Base-by-base conservation (phyloP, 2,797 vertebrate genomes). In the Leuciscus waleckii region DNA sequence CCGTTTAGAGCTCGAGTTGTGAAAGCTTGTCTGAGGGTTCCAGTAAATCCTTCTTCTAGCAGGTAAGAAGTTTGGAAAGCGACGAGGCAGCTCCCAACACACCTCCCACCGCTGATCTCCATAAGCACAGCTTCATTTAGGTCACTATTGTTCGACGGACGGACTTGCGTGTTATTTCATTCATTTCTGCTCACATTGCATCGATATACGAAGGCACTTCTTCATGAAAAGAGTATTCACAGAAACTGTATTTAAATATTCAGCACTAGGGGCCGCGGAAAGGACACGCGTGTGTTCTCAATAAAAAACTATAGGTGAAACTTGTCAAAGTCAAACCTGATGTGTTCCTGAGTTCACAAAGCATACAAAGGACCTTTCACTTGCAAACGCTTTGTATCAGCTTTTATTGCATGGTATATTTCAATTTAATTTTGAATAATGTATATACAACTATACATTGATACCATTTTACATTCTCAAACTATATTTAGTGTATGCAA, bases 21-120 rank as follows among this genome's bases (percentile, higher is more conserved):
- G 95, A 96, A 95, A 93, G 95, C 94, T 95, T 95, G 95, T 95
- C 94, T 94, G 94, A 95, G 94, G 94, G 94, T 95, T 95, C 95
- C 95, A 94, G 95, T 95, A 95, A 96, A 95, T 95, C 95, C 94
- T 94, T 93, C 93, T 93, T 92, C 94, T 93, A 86, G 88, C 92
- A 94, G 92, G 93, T 94, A 94, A 95, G 94, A 94, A 93, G 93
- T 93, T 94, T 93, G 93, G 92, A 94, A 95, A 95, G 93, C 93
- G 93, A 89, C 93, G 94, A 92, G 90, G 90, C 94, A 90, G 90
- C 93, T 92, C 92, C 93, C 73, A 78, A 63, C 87, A 86, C 75
- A 83, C 83, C 82, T 83, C 79, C 84, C 73, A 81, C 94, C 92
- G 93, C 92, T 92, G 92, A 93, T 95, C 79, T 87, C 16, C 79